These are phyloP conservation scores for Danio albolineatus DNA, from an alignment of 2,797 vertebrate species.

Conservation along the genomic window DNA sequence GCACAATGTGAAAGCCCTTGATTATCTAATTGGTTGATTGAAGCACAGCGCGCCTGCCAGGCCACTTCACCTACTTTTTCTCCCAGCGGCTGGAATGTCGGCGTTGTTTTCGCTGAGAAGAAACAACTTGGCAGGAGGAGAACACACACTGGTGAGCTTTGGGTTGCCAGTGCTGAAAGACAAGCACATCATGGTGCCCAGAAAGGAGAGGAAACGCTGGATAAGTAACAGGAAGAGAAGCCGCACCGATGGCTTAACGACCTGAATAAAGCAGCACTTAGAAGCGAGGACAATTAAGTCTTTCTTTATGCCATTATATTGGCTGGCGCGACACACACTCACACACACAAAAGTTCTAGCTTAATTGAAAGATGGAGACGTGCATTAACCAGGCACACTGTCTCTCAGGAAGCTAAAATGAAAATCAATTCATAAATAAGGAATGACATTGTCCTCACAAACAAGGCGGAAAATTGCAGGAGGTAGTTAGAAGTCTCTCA, in stretches of 20 bases:
- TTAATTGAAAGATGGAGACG: slow-evolving; percentile 56
- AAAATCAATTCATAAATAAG: slow-evolving; percentile 70
- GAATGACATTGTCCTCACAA: slow-evolving; percentile 64
- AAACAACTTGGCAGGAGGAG: slow-evolving; percentile 57
- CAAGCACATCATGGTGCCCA: background rate
- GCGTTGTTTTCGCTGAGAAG: slow-evolving; percentile 76
- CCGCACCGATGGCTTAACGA: slow-evolving; percentile 4
- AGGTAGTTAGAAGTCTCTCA: slow-evolving; percentile 67
- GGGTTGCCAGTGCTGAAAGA: slow-evolving; percentile 18
- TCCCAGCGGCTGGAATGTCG: slow-evolving; percentile 52
- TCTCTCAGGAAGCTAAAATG: slow-evolving; percentile 59
- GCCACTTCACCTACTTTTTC: slow-evolving; percentile 54
- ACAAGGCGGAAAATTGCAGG: slow-evolving; percentile 61
- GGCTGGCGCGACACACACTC: background rate
- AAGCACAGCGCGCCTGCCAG: slow-evolving; percentile 73
- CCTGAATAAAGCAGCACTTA: slow-evolving; percentile 30
- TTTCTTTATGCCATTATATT: slow-evolving; percentile 51
- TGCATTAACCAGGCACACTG: slow-evolving; percentile 57
- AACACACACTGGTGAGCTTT: slow-evolving; percentile 36
- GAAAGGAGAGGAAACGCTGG: slow-evolving; percentile 1
- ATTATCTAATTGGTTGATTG: slow-evolving; percentile 92
- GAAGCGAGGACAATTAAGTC: slow-evolving; percentile 48
- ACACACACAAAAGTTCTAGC: slow-evolving; percentile 31
- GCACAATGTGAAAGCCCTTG: slow-evolving; percentile 77
- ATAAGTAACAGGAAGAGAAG: slow-evolving; percentile 26